Conservation (phyloP, 2,797 vertebrate species). For the Tolypeutes matacus region DNA sequence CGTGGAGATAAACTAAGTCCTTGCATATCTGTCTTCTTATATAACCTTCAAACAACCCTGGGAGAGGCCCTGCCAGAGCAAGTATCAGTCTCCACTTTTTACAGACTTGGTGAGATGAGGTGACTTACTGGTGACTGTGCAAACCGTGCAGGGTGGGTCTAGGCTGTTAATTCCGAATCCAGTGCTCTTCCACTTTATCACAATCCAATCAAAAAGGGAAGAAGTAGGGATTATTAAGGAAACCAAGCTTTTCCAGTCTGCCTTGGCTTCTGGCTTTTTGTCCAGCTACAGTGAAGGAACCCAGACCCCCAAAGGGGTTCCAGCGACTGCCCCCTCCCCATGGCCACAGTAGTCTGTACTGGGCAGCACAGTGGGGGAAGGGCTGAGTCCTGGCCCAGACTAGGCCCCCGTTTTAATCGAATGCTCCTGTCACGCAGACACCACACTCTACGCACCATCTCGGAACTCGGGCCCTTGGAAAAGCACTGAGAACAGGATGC, state of each 20-base stretch:
- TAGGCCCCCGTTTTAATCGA: not conserved
- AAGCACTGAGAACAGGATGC: not conserved
- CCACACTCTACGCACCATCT: not conserved
- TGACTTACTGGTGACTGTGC: not conserved
- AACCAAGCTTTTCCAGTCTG: not conserved
- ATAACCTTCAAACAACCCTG: not conserved
- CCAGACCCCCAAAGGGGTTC: not conserved
- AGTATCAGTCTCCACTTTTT: not conserved
- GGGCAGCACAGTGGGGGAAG: not conserved
- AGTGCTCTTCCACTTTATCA: not conserved
- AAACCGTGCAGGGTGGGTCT: not conserved
- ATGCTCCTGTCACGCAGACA: not conserved
- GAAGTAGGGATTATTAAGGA: not conserved
- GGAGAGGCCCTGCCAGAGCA: not conserved
- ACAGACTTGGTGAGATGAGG: not conserved
- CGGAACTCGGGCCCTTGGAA: constrained; percentile 14
- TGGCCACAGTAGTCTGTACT: not conserved
- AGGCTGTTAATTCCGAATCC: not conserved
- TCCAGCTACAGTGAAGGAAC: not conserved
- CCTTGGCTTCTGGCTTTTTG: not conserved
- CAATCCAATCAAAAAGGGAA: constrained; percentile 27
- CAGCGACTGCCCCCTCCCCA: not conserved
- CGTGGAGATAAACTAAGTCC: not conserved
- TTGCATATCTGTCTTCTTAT: not conserved
- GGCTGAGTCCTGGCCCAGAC: not conserved